Conservation (phyloP, 2,113 vertebrate genomes). For the Thalassarche chlororhynchos region DNA sequence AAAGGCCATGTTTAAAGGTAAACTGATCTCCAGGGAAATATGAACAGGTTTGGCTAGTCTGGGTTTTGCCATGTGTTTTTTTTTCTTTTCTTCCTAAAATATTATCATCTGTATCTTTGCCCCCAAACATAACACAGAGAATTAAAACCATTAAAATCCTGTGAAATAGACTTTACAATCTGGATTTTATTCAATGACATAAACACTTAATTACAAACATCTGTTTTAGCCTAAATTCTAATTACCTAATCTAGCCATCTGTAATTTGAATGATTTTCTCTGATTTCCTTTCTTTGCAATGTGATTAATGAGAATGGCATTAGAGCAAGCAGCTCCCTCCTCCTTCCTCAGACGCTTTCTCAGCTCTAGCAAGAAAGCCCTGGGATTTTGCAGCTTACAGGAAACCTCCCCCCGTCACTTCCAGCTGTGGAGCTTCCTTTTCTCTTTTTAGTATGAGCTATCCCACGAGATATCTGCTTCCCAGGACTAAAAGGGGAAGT, state of each 20-base stretch:
- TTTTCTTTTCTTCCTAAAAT: neutral
- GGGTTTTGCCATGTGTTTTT: neutral
- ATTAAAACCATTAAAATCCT: constrained; percentile 56
- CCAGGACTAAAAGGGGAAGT: neutral
- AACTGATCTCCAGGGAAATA: neutral
- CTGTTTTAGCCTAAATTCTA: constrained; percentile 81
- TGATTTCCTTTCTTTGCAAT: constrained; percentile 73
- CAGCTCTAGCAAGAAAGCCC: neutral
- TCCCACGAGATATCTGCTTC: neutral
- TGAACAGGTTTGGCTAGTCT: neutral
- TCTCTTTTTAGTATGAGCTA: neutral
- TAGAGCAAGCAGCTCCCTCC: constrained; percentile 35
- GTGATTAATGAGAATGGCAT: constrained; percentile 70
- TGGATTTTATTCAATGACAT: constrained; percentile 78
- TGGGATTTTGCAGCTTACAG: neutral
- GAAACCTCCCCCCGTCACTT: constrained; percentile 49
- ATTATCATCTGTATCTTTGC: constrained; percentile 39
- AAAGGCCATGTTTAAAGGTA: neutral
- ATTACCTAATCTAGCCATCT: constrained; percentile 82
- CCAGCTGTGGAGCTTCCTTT: neutral
- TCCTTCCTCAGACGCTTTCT: neutral
- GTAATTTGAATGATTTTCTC: constrained; percentile 79
- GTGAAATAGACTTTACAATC: constrained; percentile 71
- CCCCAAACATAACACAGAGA: constrained; percentile 38
- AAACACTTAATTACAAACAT: constrained; percentile 85